These are phyloP conservation scores for Halcyon smyrnensis DNA, from an alignment of 2,797 vertebrate species.

Conservation along the genomic window DNA sequence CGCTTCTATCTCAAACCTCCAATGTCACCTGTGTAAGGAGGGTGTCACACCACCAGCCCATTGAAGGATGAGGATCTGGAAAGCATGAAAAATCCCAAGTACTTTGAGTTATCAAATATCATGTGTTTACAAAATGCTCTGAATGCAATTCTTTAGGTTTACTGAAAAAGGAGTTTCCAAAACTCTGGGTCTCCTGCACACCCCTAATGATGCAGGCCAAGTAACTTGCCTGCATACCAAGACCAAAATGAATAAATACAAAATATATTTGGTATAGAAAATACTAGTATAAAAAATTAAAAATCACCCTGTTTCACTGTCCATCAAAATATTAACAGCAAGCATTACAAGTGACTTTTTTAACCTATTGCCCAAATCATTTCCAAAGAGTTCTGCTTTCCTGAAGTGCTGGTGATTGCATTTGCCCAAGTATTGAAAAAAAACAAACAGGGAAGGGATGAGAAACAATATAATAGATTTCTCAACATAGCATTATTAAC, in stretches of 20 bases:
- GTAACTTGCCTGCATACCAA: background rate
- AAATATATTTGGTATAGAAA: slow-evolving; percentile 78
- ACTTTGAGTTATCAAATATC: background rate
- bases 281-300: slow-evolving; percentile 75
- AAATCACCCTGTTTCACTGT: slow-evolving; percentile 75
- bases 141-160: background rate
- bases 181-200: slow-evolving; percentile 28
- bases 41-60: background rate
- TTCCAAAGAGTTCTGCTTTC: slow-evolving; percentile 36
- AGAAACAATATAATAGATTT: background rate
- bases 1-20: background rate
- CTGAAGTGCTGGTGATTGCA: slow-evolving; percentile 78
- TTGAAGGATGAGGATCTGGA: background rate
- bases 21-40: background rate
- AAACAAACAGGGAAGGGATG: background rate
- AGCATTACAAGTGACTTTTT: slow-evolving; percentile 56
- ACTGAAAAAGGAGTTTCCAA: slow-evolving; percentile 28
- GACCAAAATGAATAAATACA: slow-evolving; percentile 63
- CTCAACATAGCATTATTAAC: background rate
- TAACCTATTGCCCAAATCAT: slow-evolving; percentile 63
- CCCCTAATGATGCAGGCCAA: slow-evolving; percentile 1
- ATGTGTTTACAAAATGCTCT: background rate
- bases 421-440: slow-evolving; percentile 27
- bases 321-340: slow-evolving; percentile 73
- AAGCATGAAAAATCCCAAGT: background rate